Evolutionary conservation across 2,797 vertebrate genomes (phyloP), one percentile per base, ranked within the genome.

Genomic region (Alauda arvensis): DNA sequence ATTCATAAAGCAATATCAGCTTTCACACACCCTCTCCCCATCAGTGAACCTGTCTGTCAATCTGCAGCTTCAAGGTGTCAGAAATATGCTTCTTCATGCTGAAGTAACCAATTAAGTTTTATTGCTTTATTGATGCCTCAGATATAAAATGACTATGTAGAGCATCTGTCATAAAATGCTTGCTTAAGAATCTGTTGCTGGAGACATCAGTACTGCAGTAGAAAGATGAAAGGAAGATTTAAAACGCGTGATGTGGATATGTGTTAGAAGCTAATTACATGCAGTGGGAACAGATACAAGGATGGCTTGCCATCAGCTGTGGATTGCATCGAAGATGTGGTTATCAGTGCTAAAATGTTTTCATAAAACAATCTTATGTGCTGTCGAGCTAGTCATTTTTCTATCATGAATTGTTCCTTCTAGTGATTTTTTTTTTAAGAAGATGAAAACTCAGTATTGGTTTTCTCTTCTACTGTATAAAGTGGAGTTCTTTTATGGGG

Each of bases 191-290:
- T 87, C 33, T 0, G 28, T 92, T 89, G 87, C 79, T 92, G 84
- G 88, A 96, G 91, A 91, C 77, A 86, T 85, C 89, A 88, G 43
- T 77, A 56, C 59, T 94, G 92, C 77, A 92, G 81, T 2, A 83
- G 63, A 70, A 95, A 95, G 95, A 95, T 95, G 93, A 96, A 95
- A 95, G 88, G 86, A 89, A 95, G 93, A 94, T 95, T 95, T 95
- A 95, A 95, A 95, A 95, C 14, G 21, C 76, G 7, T 76, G 89
- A 94, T 84, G 91, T 77, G 92, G 90, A 77, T 95, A 88, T 81
- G 85, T 93, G 94, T 95, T 80, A 77, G 85, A 87, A 95, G 86
- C 92, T 93, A 92, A 95, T 95, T 81, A 81, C 92, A 82, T 85
- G 78, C 87, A 69, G 72, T 70, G 66, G 82, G 93, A 94, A 93